Conservation (phyloP, 2,888 invertebrate species). For the Blera fallax region DNA sequence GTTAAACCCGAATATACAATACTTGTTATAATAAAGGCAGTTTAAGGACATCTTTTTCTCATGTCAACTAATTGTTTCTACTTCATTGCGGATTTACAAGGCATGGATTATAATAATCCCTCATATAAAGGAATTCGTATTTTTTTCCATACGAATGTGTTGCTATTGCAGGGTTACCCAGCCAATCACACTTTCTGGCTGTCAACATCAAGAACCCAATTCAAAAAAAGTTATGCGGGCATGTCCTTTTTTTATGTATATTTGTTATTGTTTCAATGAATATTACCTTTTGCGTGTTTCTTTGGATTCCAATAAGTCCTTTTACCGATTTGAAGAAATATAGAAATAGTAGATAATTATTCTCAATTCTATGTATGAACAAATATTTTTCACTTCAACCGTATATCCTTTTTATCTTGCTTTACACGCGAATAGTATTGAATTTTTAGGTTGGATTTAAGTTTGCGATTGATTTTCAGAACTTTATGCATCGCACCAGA, state of each 20-base stretch:
- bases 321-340: not conserved
- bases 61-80: not conserved
- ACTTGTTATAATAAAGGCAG: not conserved
- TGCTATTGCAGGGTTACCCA: not conserved
- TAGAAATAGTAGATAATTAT: too few relatives aligned
- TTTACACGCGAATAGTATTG: not conserved
- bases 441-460: constrained; percentile 11
- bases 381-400: not conserved
- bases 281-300: not conserved
- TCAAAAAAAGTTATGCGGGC: not conserved
- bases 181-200: not conserved
- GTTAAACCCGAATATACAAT: not conserved
- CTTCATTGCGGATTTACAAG: not conserved
- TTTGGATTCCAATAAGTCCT: not conserved
- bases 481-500: not conserved
- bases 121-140: not conserved
- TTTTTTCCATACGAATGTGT: too few relatives aligned
- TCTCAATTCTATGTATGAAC: too few relatives aligned
- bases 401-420: not conserved
- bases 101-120: not conserved
- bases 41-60: not conserved
- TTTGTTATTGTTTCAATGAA: not conserved
- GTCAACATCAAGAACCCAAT: not conserved
- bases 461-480: constrained; percentile 5
- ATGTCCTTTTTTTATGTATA: not conserved